Percentiles rank a stretch among this genome's conserved stretches.
These are phyloP conservation scores for Drosophila auraria DNA, from an alignment of 1,140 invertebrate genomes.

Conservation along the genomic window DNA sequence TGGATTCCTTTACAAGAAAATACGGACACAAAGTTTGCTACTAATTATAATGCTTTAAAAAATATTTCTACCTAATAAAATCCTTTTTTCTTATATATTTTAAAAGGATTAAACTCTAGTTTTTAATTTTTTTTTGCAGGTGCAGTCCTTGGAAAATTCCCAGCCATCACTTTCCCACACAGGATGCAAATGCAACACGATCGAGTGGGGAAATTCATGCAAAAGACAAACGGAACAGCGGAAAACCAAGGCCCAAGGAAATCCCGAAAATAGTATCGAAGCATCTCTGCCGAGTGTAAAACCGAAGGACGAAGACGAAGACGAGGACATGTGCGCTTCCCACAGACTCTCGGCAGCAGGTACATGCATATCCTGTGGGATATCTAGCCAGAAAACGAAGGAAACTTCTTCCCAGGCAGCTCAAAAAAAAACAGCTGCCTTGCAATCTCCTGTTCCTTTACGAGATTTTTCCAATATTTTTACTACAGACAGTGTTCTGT, in stretches of 20 bases:
- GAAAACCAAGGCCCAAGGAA: slow-evolving; percentile 27
- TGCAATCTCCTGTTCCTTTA: slow-evolving; percentile 22
- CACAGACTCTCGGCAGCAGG: slow-evolving; percentile 47
- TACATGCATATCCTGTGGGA: slow-evolving; percentile 40
- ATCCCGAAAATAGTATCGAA: slow-evolving; percentile 13
- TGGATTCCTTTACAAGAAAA: background rate
- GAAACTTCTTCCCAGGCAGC: slow-evolving; percentile 49
- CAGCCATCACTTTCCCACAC: slow-evolving; percentile 46
- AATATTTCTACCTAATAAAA: background rate
- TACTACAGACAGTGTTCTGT: slow-evolving; percentile 6
- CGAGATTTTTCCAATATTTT: slow-evolving; percentile 24
- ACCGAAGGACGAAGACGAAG: slow-evolving; percentile 17
- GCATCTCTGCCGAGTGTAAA: slow-evolving; percentile 35
- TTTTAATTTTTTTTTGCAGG: slow-evolving; percentile 6
- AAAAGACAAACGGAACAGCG: slow-evolving; percentile 40
- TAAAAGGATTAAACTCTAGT: background rate
- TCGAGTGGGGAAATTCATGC: slow-evolving; percentile 16
- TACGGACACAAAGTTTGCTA: too few relatives aligned
- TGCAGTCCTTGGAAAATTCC: slow-evolving; percentile 10
- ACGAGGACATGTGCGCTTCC: slow-evolving; percentile 57
- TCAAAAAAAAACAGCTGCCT: slow-evolving; percentile 35
- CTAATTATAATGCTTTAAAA: background rate
- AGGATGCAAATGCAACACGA: slow-evolving; percentile 61
- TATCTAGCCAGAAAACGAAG: slow-evolving; percentile 12
- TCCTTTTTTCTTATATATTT: background rate